These are phyloP conservation scores for Aphis craccivora DNA, from an alignment of 1,140 invertebrate species.

Conservation along the genomic window DNA sequence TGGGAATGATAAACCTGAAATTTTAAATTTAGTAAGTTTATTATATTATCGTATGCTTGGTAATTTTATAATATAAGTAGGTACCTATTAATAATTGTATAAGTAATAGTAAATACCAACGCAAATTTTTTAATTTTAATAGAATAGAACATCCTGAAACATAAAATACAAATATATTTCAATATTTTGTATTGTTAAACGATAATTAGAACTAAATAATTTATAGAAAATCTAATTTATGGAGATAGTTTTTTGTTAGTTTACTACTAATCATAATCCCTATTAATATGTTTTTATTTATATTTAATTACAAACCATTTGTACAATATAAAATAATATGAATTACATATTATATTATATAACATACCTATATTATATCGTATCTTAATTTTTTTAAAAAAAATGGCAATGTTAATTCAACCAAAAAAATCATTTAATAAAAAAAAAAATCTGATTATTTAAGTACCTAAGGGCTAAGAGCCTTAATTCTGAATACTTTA, in stretches of 20 bases:
- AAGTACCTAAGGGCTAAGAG: no score
- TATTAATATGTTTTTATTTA: not conserved
- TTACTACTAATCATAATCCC: not conserved
- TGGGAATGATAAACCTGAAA: not conserved
- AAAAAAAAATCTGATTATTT: no score
- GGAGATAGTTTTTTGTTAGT: no score
- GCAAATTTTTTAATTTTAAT: no score
- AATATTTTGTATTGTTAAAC: no score
- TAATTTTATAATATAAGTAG: not conserved
- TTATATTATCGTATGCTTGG: not conserved
- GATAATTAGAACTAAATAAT: no score
- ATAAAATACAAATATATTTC: no score
- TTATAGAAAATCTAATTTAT: not conserved
- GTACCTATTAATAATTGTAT: not conserved
- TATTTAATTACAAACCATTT: not conserved
- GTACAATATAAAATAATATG: not conserved
- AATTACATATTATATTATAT: not conserved
- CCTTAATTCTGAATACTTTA: no score
- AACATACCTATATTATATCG: not conserved
- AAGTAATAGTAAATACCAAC: not conserved
- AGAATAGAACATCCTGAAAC: no score
- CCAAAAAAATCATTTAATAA: not conserved
- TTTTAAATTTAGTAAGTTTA: not conserved
- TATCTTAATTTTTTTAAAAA: no score
- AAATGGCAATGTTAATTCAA: not conserved